A percentile compares a stretch with the other conserved stretches of the same genome.
These are phyloP conservation scores for Triops longicaudatus DNA, from an alignment of 1,140 invertebrate genomes.

Conservation along the genomic window DNA sequence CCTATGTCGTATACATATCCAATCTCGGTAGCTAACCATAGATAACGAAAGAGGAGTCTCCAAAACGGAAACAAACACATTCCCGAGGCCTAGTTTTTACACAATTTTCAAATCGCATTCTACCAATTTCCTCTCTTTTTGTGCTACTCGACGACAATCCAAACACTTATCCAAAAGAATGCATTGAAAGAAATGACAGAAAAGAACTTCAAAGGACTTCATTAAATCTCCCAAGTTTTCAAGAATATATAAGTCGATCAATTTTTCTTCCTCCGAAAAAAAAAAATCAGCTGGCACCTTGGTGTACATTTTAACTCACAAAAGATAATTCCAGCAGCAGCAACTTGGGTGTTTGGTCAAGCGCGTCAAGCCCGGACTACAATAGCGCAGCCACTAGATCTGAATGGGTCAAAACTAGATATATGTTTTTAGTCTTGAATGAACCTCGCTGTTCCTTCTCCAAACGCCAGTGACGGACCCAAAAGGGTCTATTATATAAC, in stretches of 20 bases:
- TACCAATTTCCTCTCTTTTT: neutral
- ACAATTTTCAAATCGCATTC: neutral
- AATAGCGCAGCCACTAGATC: neutral
- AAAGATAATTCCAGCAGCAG: neutral
- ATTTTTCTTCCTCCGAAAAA: neutral
- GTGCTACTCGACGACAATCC: neutral
- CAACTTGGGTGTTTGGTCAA: conserved; percentile 2
- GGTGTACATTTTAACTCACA: neutral
- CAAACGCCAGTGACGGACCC: neutral
- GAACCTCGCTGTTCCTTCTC: neutral
- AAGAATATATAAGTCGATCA: neutral
- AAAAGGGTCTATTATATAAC: neutral
- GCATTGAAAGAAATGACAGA: neutral
- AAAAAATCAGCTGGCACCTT: neutral
- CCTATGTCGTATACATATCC: neutral
- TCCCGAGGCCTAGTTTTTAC: neutral
- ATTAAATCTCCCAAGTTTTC: neutral
- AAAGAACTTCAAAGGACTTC: neutral
- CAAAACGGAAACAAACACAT: neutral
- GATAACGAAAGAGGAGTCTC: neutral
- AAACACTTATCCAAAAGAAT: neutral
- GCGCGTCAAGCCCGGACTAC: neutral
- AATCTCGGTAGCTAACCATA: neutral
- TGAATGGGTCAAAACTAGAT: conserved; percentile 3
- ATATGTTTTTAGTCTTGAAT: neutral